Conservation (phyloP, 2,113 vertebrate genomes). For the Grallaria varia region DNA sequence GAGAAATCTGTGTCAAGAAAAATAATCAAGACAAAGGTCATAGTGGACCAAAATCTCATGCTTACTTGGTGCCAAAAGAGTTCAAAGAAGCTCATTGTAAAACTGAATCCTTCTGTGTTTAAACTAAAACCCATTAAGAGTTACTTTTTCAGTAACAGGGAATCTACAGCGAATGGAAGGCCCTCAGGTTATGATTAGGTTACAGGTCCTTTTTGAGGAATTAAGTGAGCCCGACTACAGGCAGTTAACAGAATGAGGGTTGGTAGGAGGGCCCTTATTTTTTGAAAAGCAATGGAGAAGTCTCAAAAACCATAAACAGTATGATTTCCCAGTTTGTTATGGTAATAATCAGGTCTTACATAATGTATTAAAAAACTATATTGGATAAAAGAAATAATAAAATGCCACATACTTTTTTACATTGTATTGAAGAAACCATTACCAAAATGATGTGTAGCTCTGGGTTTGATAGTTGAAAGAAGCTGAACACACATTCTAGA, state of each 20-base stretch:
- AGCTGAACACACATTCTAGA: background rate
- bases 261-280: accelerated
- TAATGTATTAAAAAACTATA: background rate
- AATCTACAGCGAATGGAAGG: background rate
- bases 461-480: background rate
- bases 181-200: background rate
- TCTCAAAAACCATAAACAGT: background rate
- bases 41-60: background rate
- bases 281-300: background rate
- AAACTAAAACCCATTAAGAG: background rate
- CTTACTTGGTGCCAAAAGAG: background rate
- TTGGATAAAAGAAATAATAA: background rate
- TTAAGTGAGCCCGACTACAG: background rate
- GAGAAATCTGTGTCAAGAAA: background rate
- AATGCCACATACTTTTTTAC: background rate
- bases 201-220: background rate
- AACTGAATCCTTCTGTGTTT: background rate
- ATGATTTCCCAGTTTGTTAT: background rate
- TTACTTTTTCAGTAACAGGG: background rate
- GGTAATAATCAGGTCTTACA: background rate
- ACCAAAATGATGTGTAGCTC: background rate
- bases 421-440: background rate
- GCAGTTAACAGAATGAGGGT: background rate
- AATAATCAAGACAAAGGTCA: background rate
- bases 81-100: background rate